Base-by-base conservation (phyloP, 2,888 invertebrate species). In the Eudasyphora cyanicolor region DNA sequence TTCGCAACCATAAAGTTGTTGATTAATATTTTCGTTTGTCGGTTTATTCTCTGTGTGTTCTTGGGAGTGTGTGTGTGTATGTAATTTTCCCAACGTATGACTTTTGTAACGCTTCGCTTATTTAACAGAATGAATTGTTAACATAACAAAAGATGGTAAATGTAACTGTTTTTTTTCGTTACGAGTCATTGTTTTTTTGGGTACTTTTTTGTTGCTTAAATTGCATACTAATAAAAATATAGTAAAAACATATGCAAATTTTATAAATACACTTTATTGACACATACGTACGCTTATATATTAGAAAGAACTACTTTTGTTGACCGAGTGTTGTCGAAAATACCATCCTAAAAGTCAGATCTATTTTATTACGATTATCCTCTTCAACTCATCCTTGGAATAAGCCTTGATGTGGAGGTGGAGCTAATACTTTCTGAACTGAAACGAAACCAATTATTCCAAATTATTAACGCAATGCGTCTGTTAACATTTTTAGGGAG, bases 1-100 rank as follows among this genome's bases (percentile, higher is more conserved):
- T 45, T 51, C 24, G 21, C 51, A 51, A 10, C 57, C 60, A 75
- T 62, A 78, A 82, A 76, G 60, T 83, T 83, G 21, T 80, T 83
- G 79, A 71, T 77, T 80, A 79, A 77, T 67, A 77, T 57, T 80
- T 80, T 45, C 54, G 70, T 21, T 21, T n/a, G 42, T 27, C 42
- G 21, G 21, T 64, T 38, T 42, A 8, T n/a, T 35, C 45, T 32
- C n/a, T n/a, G n/a, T n/a, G n/a, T n/a, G n/a, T n/a, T n/a, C n/a
- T n/a, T n/a, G n/a, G n/a, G n/a, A n/a, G n/a, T n/a, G n/a, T n/a
- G n/a, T n/a, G n/a, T n/a, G n/a, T n/a, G n/a, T n/a, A 62, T 77
- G 38, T 64, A 62, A 29, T 69, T 70, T n/a, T n/a, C n/a, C n/a
- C 35, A 38, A 32, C 12, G 49, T 24, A 35, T 76, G 32, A 70